Conservation (phyloP, 2,113 vertebrate genomes). For the Oncorhynchus gorbuscha region DNA sequence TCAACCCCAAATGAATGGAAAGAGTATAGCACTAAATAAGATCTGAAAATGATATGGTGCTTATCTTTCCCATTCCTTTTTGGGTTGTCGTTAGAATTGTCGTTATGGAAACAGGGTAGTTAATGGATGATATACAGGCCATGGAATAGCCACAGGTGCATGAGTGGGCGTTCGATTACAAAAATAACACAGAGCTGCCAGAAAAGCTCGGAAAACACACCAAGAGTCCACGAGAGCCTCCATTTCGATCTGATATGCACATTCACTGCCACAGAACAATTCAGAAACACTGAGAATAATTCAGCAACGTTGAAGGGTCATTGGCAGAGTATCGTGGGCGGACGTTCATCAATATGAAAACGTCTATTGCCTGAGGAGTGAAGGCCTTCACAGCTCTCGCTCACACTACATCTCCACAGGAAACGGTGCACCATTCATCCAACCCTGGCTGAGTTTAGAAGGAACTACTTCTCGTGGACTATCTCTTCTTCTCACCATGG, state of each 20-base stretch:
- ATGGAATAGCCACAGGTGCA: too few relatives aligned
- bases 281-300: not conserved
- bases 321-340: not conserved
- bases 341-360: constrained; percentile 1
- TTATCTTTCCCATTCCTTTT: too few relatives aligned
- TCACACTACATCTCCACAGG: not conserved
- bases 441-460: constrained; percentile 13
- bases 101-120: too few relatives aligned
- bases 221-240: not conserved
- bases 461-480: constrained; percentile 36
- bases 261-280: not conserved
- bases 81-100: too few relatives aligned
- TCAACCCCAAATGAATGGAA: too few relatives aligned
- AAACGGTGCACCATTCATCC: constrained; percentile 1
- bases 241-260: not conserved
- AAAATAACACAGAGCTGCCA: not conserved
- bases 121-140: too few relatives aligned
- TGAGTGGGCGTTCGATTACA: too few relatives aligned
- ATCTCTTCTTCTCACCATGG: constrained; percentile 51
- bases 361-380: not conserved
- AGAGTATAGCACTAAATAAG: too few relatives aligned
- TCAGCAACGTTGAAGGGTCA: not conserved
- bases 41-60: too few relatives aligned
- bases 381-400: not conserved
- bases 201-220: not conserved